These are phyloP conservation scores for Xestia c-nigrum DNA, from an alignment of 2,888 invertebrate species.

Conservation along the genomic window DNA sequence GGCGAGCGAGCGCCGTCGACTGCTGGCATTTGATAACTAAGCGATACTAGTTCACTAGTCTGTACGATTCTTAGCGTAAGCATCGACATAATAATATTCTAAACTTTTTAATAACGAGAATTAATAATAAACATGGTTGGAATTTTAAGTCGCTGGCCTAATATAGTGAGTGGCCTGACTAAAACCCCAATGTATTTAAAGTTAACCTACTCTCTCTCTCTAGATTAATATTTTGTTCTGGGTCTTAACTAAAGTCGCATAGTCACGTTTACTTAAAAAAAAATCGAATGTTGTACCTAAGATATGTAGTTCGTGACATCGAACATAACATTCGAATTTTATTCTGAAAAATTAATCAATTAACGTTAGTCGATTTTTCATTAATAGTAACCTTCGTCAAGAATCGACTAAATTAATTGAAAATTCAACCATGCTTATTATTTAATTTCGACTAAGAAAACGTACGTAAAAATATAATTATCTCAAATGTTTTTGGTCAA, in stretches of 20 bases:
- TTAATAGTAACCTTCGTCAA: neutral
- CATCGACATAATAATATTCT: conserved; percentile 56
- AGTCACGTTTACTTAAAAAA: neutral
- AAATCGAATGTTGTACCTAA: neutral
- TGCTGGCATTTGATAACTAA: conserved; percentile 71
- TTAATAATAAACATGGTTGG: conserved; percentile 57
- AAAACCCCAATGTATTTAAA: conserved; percentile 17
- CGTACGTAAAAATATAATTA: conserved; percentile 38
- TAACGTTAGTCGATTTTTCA: conserved; percentile 28
- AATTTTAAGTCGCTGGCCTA: conserved; percentile 17
- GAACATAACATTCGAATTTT: too few species aligned
- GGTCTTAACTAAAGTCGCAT: neutral
- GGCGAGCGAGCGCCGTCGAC: conserved; percentile 70
- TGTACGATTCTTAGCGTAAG: conserved; percentile 61
- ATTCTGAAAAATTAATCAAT: neutral
- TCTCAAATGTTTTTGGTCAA: conserved; percentile 56
- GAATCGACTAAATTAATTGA: conserved; percentile 28
- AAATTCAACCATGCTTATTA: conserved; percentile 55
- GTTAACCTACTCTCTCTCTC: neutral
- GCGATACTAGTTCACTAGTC: conserved; percentile 77
- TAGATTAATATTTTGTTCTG: neutral
- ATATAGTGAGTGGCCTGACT: neutral
- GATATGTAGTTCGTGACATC: neutral
- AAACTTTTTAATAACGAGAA: conserved; percentile 43
- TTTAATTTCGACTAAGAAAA: conserved; percentile 51